Conservation (phyloP, 2,888 invertebrate genomes). For the Sarcophaga carnaria region DNA sequence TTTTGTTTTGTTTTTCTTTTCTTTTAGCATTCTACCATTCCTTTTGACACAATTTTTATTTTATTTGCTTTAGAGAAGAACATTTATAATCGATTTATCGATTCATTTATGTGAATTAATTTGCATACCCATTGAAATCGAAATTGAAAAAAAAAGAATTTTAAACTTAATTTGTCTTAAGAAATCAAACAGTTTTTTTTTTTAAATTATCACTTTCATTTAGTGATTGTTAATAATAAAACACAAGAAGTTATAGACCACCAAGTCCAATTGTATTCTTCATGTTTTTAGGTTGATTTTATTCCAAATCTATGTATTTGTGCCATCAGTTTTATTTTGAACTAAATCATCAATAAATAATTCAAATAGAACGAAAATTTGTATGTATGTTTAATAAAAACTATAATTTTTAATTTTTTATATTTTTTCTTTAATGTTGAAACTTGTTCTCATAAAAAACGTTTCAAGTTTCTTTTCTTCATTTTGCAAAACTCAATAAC, state of each 20-base stretch:
- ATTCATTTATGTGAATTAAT: not conserved
- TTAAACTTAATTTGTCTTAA: not conserved
- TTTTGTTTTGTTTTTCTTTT: not conserved
- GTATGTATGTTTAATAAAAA: too few species aligned
- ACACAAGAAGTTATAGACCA: too few species aligned
- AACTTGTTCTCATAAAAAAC: constrained; percentile 4
- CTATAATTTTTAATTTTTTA: not conserved
- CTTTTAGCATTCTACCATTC: not conserved
- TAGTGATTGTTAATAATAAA: too few species aligned
- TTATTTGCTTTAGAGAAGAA: not conserved
- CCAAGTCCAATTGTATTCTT: too few species aligned
- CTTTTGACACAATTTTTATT: not conserved
- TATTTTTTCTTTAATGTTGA: not conserved
- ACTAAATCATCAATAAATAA: too few species aligned
- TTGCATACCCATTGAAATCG: not conserved
- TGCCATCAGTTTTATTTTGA: too few species aligned
- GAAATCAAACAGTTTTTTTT: not conserved
- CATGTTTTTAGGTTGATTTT: too few species aligned
- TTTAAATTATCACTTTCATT: not conserved
- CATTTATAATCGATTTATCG: not conserved
- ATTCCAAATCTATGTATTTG: too few species aligned
- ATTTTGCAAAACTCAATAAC: constrained; percentile 14
- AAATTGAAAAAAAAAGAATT: not conserved
- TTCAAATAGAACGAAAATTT: too few species aligned
- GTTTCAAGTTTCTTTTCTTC: constrained; percentile 35